Evolutionary conservation across 1,140 invertebrate genomes (phyloP), one percentile per base, ranked within the genome.

Genomic region (Leptestheria dahalacensis): DNA sequence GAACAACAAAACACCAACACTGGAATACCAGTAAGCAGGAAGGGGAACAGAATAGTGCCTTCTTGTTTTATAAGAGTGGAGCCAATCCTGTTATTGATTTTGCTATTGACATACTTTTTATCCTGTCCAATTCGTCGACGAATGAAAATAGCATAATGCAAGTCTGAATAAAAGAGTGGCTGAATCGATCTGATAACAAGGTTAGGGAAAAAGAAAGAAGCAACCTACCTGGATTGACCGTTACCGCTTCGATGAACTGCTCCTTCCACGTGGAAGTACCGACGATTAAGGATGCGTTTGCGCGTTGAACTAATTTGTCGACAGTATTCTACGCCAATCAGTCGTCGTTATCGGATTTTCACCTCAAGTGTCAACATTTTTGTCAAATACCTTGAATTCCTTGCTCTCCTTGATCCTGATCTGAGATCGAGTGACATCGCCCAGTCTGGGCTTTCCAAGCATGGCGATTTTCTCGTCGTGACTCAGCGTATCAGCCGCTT

Each of bases 251-350:
- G 65, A 89, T 78, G 71, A 99, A 98, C 74, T 99, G 95, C 72
- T 99, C 95, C 73, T 87, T 91, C 96, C 96, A 99, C 0, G 92
- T 94, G 15, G 89, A 93, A 18, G 94, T 95, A 28, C 94, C 93
- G 51, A 97, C 85, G 50, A 95, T 80, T 62, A 95, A 78, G 6
- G 91, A 93, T 23, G 89, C 86, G 72, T 97, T 97, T 24, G 92
- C 91, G 68, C 93, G 85, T 75, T 96, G 91, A 60, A 98, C 85
- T 68, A 99, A 79, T 73, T 96, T 96, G 74, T 99, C 95, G 50
- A 98, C 93, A 50, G 93, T 95, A 72, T 89, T 94, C 89, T 95
- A 78, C 23, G 78, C 74, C 62, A 20, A 57, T 0, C n/a, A 51
- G n/a, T 12, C 24, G n/a, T n/a, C n/a, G n/a, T n/a, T n/a, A n/a